A percentile compares a stretch with the other conserved stretches of the same genome.
Evolutionary conservation across 2,113 vertebrate species (phyloP).

Genomic region (Harpagus bidentatus): DNA sequence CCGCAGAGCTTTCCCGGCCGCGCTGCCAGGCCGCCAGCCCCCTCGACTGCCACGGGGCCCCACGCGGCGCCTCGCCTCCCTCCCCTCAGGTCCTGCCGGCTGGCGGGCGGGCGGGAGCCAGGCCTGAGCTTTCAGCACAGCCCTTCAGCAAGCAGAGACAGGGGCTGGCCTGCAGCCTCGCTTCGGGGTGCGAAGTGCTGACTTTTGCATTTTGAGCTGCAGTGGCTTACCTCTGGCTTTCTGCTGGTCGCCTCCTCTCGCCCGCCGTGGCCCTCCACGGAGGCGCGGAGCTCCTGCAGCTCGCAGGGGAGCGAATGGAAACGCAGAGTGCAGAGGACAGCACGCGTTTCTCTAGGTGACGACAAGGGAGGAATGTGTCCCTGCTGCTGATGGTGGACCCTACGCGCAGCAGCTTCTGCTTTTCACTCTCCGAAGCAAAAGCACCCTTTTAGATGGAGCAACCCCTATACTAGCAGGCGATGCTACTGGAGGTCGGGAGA

Average conservation of each 20-base stretch:
- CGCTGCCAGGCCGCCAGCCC: neutral
- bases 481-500: too few species aligned
- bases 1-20: accelerated
- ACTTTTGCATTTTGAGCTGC: accelerated
- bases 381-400: neutral
- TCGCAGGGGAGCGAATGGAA: neutral
- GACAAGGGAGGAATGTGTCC: neutral
- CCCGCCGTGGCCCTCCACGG: accelerated
- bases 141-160: neutral
- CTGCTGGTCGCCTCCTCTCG: neutral
- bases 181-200: accelerated
- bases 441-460: neutral
- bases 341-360: accelerated
- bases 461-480: neutral
- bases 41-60: neutral
- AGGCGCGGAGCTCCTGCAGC: accelerated
- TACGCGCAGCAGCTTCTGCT: neutral
- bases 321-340: neutral
- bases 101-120: too few species aligned
- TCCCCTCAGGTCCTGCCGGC: neutral
- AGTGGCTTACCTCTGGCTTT: neutral
- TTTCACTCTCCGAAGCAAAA: neutral
- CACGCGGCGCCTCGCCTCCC: too few species aligned
- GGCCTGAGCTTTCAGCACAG: neutral
- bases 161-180: neutral